A percentile compares a stretch with the other conserved stretches of the same genome.
phyloP scores from a whole-genome alignment of 2,113 vertebrate genomes.

The Podocnemis expansa region DNA sequence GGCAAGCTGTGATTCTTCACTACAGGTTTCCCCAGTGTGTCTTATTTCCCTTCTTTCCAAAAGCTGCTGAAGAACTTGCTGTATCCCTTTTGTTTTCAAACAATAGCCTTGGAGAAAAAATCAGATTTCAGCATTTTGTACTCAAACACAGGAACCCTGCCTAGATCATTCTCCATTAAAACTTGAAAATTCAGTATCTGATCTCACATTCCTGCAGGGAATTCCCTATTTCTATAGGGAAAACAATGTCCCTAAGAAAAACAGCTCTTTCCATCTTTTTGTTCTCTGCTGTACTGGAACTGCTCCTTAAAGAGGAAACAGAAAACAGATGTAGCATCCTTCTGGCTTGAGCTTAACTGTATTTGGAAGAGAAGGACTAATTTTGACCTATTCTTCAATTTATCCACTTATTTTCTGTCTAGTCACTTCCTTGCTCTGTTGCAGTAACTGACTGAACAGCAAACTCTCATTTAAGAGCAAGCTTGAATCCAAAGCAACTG shows the following conservation, averaged over 20 bases:
- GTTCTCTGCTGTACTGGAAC: fast-evolving
- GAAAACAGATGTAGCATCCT: background rate
- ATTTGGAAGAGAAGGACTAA: background rate
- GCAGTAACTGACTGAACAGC: fast-evolving
- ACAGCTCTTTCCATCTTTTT: background rate
- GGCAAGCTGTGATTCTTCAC: background rate
- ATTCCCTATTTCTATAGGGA: background rate
- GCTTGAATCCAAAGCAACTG: background rate
- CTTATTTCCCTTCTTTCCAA: background rate
- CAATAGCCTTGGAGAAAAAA: background rate
- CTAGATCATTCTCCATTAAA: background rate
- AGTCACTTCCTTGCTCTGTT: background rate
- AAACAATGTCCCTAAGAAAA: background rate
- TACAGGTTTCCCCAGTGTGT: background rate
- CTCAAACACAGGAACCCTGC: background rate
- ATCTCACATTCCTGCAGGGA: background rate
- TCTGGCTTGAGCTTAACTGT: background rate
- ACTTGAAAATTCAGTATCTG: background rate
- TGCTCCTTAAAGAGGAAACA: background rate
- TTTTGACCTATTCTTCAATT: background rate
- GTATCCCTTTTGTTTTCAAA: background rate
- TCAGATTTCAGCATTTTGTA: background rate
- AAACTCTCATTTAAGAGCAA: background rate
- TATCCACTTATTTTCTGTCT: background rate
- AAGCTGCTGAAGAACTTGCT: background rate